Evolutionary conservation across 2,888 invertebrate genomes (phyloP), one percentile per base, ranked within the genome.

Genomic region (Timema cristinae): DNA sequence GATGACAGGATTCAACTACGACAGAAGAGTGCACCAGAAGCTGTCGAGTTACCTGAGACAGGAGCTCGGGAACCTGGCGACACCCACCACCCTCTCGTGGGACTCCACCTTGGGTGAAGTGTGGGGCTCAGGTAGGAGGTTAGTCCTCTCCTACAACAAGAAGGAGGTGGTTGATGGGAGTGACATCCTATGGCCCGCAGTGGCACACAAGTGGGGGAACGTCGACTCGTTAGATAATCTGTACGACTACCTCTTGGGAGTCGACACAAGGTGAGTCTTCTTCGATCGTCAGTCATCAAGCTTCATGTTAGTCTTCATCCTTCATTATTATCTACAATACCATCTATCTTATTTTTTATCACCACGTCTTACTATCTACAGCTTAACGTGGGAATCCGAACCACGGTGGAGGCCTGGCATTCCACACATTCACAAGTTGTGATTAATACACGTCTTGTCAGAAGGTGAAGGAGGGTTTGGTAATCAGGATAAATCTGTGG

Each of bases 181-280:
- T 51, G 69, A 13, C 68, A 61, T 70, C 48, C 75, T 90, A 2
- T 90, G 89, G 84, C 83, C 84, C 61, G 85, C 86, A 8, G 84
- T 90, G 2, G 83, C 83, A 56, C 90, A 90, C 75, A 85, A 86
- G 75, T 91, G 91, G 91, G 90, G 88, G 1, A 85, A 91, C 79
- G 88, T 87, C 7, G 86, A 87, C 75, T 83, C 82, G 16, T 81
- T 86, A 74, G 76, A 81, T 0, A 83, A 83, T 54, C 81, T 91
- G 66, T 86, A 86, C 76, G 78, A 77, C 0, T 87, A 86, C 78
- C 80, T 91, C 51, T 75, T 78, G 11, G 74, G 74, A 54, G 76
- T 78, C 15, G 74, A 79, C 72, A 56, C 72, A 16, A 75, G 67
- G 72, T 73, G 61, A 71, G 63, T 66, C 73, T 16, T 11, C 72